phyloP scores from a whole-genome alignment of 2,888 invertebrate species.

The Thecocarcelia acutangulata region DNA sequence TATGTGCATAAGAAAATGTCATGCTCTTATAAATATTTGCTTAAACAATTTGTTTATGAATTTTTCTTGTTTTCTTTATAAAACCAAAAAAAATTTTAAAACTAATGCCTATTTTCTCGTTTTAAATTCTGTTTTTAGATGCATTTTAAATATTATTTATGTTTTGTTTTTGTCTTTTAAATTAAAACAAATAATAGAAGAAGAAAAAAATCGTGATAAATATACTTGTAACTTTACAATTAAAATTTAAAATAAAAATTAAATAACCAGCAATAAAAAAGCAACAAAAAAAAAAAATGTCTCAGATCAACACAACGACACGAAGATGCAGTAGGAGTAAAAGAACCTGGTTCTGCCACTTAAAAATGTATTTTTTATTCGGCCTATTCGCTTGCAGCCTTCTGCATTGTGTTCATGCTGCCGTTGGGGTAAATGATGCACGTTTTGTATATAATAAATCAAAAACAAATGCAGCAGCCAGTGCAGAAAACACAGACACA shows the following conservation, averaged over 20 bases:
- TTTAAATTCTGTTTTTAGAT: constrained; percentile 39
- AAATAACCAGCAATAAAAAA: constrained; percentile 1
- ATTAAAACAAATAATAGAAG: constrained; percentile 50
- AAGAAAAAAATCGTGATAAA: constrained; percentile 63
- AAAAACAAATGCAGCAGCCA: constrained; percentile 51
- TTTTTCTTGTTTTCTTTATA: constrained; percentile 32
- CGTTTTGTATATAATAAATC: constrained; percentile 65
- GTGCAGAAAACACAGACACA: constrained; percentile 59
- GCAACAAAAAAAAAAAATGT: constrained; percentile 50
- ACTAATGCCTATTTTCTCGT: constrained; percentile 26
- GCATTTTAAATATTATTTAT: constrained; percentile 45
- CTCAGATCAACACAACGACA: constrained; percentile 54
- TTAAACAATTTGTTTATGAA: constrained; percentile 41
- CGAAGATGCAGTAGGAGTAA: constrained; percentile 36
- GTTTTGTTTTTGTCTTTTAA: constrained; percentile 50
- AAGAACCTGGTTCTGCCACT: constrained; percentile 13
- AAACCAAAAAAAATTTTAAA: constrained; percentile 25
- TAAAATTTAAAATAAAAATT: constrained; percentile 19
- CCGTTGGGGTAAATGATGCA: constrained; percentile 57
- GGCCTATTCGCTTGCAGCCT: constrained; percentile 55
- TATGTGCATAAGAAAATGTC: constrained; percentile 37
- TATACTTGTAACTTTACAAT: constrained; percentile 36
- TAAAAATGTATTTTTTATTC: constrained; percentile 41
- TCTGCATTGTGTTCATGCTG: constrained; percentile 50
- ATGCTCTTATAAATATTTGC: constrained; percentile 62